Evolutionary conservation across 2,113 vertebrate species (phyloP), one percentile per base, ranked within the genome.

Genomic region (Zapus hudsonius): DNA sequence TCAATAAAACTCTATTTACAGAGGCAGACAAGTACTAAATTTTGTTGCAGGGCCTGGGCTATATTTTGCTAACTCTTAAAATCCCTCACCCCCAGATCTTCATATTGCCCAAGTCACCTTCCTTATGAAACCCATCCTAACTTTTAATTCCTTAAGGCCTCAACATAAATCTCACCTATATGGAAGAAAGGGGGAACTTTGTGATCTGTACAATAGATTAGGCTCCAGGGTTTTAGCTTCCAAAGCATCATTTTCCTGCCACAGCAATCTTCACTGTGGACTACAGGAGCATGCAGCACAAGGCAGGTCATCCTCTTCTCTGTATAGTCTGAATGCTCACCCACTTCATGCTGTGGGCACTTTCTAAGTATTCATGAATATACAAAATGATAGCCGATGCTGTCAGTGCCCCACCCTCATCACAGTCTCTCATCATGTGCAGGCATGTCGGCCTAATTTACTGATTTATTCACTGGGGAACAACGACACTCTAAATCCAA

Each of bases 321-420:
- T 27, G 9, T 20, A 33, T 33, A 3, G 20, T 15, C 80, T 75
- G 23, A 52, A 8, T 29, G 27, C 31, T 70, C 13, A 4, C 19
- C 40, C 17, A 5, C 25, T 17, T 63, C 33, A 25, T 5, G 52
- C 2, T 16, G 2, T 0, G 12, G 22, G 59, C 4, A 33, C 2
- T 61, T 40, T 67, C 38, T n/a, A 66, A 44, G 27, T 9, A 7
- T 3, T 66, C 47, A 22, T 15, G 40, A 92, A 20, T 23, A 9
- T 12, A 1, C 9, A 36, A 38, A 31, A 4, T 36, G 22, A 1
- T 11, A 13, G 25, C 44, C 44, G 42, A 44, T 4, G 3, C 10
- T 15, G 17, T 2, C 5, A 0, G 7, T 1, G 0, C 23, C 33
- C 20, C 1, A 5, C 7, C 19, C 27, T 3, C 8, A 23, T 29